These are phyloP conservation scores for Meandrusa payeni DNA, from an alignment of 2,888 invertebrate genomes.

Conservation along the genomic window DNA sequence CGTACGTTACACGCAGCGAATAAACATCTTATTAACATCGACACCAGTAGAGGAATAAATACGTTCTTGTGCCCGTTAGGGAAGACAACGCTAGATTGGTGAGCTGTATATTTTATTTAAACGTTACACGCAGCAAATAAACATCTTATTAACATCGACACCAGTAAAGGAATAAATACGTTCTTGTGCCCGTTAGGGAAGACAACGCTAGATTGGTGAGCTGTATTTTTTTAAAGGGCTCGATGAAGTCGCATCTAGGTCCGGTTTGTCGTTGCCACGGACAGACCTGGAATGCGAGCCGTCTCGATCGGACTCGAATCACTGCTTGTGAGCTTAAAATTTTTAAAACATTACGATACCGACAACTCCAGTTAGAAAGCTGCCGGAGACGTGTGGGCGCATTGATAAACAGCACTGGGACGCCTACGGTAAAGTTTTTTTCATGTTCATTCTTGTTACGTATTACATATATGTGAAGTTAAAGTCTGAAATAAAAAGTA, in stretches of 20 bases:
- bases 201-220: constrained; percentile 1
- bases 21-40: constrained; percentile 10
- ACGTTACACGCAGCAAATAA: background rate
- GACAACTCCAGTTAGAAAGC: constrained; percentile 64
- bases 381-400: constrained; percentile 54
- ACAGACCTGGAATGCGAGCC: constrained; percentile 72
- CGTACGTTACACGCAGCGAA: background rate
- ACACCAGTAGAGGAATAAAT: constrained; percentile 4
- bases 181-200: constrained; percentile 13
- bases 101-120: constrained; percentile 2
- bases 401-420: constrained; percentile 61
- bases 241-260: constrained; percentile 34
- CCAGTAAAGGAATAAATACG: constrained; percentile 1
- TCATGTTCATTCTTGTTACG: too few species aligned
- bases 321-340: constrained; percentile 55
- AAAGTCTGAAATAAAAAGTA: too few species aligned
- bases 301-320: constrained; percentile 58
- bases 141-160: constrained; percentile 10
- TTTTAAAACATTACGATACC: constrained; percentile 31
- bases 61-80: constrained; percentile 11
- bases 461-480: too few species aligned
- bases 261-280: constrained; percentile 42
- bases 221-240: constrained; percentile 21
- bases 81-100: constrained; percentile 3
- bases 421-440: constrained; percentile 47